Percentiles rank a stretch among this genome's conserved stretches.
Conservation (phyloP, 1,140 invertebrate species). For the Holotrichia oblita region DNA sequence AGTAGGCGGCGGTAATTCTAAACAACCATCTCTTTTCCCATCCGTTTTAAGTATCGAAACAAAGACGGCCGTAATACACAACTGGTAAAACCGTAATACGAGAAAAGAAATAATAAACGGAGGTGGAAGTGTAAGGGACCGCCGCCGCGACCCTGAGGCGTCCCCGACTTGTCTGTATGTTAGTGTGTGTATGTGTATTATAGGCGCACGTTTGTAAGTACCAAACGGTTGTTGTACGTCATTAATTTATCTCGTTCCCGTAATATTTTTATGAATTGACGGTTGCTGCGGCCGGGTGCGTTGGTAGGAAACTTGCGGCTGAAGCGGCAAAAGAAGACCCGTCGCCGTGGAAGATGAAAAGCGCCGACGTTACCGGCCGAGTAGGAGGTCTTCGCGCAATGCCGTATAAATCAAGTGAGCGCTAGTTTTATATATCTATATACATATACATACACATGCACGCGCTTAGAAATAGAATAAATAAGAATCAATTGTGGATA, state of each 20-base stretch:
- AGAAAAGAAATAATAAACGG: background rate
- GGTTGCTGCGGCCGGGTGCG: background rate
- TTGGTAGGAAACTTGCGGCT: background rate
- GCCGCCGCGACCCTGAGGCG: background rate
- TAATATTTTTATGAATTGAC: conserved; percentile 14
- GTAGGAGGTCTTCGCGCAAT: conserved; percentile 6
- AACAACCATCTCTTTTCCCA: background rate
- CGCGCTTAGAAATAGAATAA: too few species aligned
- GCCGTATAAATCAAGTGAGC: background rate
- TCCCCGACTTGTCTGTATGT: too few species aligned
- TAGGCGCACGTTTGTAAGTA: background rate
- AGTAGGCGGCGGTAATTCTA: background rate
- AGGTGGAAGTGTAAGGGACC: background rate
- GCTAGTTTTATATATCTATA: too few species aligned
- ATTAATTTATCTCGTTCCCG: conserved; percentile 9
- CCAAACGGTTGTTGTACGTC: background rate
- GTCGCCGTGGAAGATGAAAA: background rate
- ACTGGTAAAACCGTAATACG: background rate
- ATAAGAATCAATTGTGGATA: too few species aligned
- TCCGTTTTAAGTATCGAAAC: background rate
- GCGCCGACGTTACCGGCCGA: conserved; percentile 5
- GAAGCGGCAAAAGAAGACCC: background rate
- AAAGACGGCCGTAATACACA: background rate
- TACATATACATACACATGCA: too few species aligned
- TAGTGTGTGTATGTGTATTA: background rate